phyloP scores from a whole-genome alignment of 2,888 invertebrate genomes.

The Apocheima hispidaria region DNA sequence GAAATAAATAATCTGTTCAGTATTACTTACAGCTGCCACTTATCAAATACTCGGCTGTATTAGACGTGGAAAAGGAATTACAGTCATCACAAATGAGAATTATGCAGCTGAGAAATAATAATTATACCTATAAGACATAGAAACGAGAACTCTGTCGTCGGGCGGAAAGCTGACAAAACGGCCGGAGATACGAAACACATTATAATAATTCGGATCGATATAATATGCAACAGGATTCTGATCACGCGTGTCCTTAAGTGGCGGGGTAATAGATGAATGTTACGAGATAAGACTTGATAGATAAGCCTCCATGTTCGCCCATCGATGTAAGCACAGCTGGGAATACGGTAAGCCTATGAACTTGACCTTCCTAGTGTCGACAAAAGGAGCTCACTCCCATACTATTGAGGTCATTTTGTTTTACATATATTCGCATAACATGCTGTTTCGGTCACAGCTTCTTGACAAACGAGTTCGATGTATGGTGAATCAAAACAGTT shows the following conservation, averaged over 20 bases:
- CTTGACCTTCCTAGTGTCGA: constrained; percentile 50
- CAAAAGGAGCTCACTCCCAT: constrained; percentile 28
- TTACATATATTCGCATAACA: constrained; percentile 31
- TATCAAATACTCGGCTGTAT: constrained; percentile 7
- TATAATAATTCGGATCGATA: constrained; percentile 14
- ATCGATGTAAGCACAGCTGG: constrained; percentile 56
- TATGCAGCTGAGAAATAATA: constrained; percentile 14
- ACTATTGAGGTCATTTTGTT: constrained; percentile 21
- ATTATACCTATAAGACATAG: constrained; percentile 1
- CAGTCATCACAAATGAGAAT: constrained; percentile 18
- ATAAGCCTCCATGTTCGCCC: constrained; percentile 55
- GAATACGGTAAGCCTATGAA: constrained; percentile 53
- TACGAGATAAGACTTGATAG: constrained; percentile 52
- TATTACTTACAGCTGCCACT: constrained; percentile 8
- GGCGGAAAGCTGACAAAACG: constrained; percentile 20
- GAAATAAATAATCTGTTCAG: constrained; percentile 20
- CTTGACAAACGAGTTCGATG: constrained; percentile 26
- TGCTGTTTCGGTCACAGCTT: constrained; percentile 14
- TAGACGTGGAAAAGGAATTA: constrained; percentile 13
- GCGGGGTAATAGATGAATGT: constrained; percentile 49
- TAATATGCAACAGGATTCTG: constrained; percentile 34
- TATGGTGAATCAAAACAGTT: constrained; percentile 9
- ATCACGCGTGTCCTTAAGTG: constrained; percentile 49
- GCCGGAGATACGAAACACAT: constrained; percentile 6
- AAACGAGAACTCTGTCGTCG: constrained; percentile 12